phyloP scores from a whole-genome alignment of 2,113 vertebrate genomes.

The Merops nubicus region DNA sequence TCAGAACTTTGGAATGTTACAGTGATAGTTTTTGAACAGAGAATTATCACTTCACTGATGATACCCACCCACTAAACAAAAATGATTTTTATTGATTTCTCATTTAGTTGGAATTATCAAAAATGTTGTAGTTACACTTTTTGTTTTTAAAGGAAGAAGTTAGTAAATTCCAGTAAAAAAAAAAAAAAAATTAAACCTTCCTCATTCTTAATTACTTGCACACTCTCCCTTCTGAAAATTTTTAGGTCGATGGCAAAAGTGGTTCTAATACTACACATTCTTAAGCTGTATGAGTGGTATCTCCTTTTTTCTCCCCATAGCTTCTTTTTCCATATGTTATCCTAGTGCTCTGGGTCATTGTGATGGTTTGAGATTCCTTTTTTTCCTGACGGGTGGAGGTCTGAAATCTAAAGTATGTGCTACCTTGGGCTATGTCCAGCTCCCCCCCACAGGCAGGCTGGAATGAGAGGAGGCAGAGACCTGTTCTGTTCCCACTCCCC shows the following conservation, averaged over 20 bases:
- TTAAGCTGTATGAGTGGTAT: background rate
- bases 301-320: background rate
- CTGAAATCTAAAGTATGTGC: too few species aligned
- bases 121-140: background rate
- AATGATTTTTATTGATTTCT: background rate
- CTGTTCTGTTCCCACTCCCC: too few species aligned
- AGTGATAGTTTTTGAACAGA: background rate
- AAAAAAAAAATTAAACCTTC: background rate
- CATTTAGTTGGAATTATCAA: background rate
- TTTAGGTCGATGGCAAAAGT: background rate
- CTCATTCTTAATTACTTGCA: background rate
- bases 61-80: background rate
- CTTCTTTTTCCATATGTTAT: background rate
- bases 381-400: too few species aligned
- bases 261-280: background rate
- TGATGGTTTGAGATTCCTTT: too few species aligned
- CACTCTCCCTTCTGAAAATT: background rate
- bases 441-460: too few species aligned
- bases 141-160: background rate
- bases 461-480: too few species aligned
- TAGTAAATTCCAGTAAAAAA: background rate
- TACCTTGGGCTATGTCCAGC: too few species aligned
- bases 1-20: background rate
- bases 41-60: background rate
- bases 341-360: background rate